Evolutionary conservation across 2,888 invertebrate species (phyloP), one percentile per base, ranked within the genome.

Genomic region (Drosophila algonquin): DNA sequence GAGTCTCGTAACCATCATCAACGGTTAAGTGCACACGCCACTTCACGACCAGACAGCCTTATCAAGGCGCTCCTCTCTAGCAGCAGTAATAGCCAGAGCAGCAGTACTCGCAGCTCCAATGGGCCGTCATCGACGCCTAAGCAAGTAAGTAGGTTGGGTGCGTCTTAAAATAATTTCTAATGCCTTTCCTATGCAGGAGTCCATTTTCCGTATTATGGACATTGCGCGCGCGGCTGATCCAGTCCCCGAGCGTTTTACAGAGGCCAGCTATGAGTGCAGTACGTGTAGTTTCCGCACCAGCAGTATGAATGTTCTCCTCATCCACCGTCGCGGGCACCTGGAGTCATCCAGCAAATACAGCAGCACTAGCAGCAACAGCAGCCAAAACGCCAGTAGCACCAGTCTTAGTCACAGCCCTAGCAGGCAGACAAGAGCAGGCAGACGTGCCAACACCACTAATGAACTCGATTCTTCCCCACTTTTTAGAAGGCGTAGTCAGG

Each of bases 1-100:
- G 97, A 97, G 90, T 14, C 10, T 1, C 73, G 73, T 3, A 44
- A 9, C 10, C 54, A 35, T 2, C 60, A 53, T n/a, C 53, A 50
- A 18, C 53, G 40, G 32, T 45, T 52, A 1, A 18, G 30, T 18
- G 47, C 24, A 16, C 52, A 56, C 24, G 21, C 52, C 12, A 9
- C 27, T 6, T 12, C 55, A 12, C 65, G 75, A 0, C 73, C 69
- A 0, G 73, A 68, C 18, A 84, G 72, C 27, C 45, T 82, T 1
- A 87, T 82, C 12, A 69, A 84, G 52, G 77, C 81, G 6, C 62
- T 59, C 7, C 46, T 84, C 0, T 71, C 87, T 14, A 75, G 69
- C 63, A 63, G 44, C 63, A 59, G 44, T 50, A 50, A 54, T 10
- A 21, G 10, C 14, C 55, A 56, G 9, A 47, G 30, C 30, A 70